Base-by-base conservation (phyloP, 1,140 invertebrate species). In the Achroia grisella region DNA sequence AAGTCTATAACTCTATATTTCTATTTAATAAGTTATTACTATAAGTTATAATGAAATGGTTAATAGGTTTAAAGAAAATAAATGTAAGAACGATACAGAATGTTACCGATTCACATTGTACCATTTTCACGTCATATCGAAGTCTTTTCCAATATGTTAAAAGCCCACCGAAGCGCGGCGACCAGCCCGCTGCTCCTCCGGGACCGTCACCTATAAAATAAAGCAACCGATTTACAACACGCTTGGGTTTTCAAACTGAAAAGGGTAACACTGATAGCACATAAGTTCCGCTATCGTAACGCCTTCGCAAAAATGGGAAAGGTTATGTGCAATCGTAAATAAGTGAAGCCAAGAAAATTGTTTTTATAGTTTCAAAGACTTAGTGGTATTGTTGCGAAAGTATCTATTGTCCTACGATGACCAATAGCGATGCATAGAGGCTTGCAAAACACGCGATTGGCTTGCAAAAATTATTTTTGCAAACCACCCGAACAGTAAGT, bases 381-480 rank as follows among this genome's bases (percentile, higher is more conserved):
- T 17, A 14, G 43, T 41, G 44, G 39, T 37, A 44, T 32, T 47
- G 39, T 48, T 39, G 52, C 59, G 34, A 62, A 73, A 77, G 51
- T 71, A 71, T 66, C 72, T 74, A 70, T 81, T 82, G 74, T 80
- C 48, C 45, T 45, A 23, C 37, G 27, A 43, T 46, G 27, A 58
- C 78, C 78, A 83, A 83, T 83, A 63, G 57, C 47, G 50, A 48
- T 8, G 44, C 59, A 15, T 48, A 35, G 50, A 44, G 54, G 39
- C 48, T 60, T 67, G 60, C 47, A 70, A 68, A 69, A 63, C 41
- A 58, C 52, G 55, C 58, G 65, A 85, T 85, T 85, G 81, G 81
- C 62, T 81, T 81, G 79, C 79, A 71, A 85, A 85, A 81, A 81
- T 76, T 47, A 75, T 83, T 65, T 85, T 79, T 48, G 77, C 78